A percentile compares a stretch with the other conserved stretches of the same genome.
Evolutionary conservation across 2,113 vertebrate species (phyloP).

Genomic region (Misgurnus anguillicaudatus): DNA sequence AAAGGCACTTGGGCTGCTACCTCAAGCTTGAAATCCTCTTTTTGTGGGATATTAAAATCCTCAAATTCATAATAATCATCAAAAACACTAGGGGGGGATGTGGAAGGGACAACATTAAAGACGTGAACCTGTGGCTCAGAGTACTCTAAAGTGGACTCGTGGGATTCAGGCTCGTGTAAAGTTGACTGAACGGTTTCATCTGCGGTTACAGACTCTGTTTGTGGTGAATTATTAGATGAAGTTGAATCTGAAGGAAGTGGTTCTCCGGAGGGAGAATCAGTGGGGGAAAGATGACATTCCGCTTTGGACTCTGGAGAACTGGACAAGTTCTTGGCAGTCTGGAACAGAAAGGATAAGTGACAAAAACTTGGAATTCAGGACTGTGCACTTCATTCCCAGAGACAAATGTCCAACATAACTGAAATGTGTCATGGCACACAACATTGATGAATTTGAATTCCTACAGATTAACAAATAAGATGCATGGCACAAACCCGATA

Average conservation of each 20-base stretch:
- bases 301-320: conserved; percentile 56
- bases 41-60: conserved; percentile 3
- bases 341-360: conserved; percentile 34
- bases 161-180: background rate
- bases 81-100: background rate
- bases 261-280: conserved; percentile 51
- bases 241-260: conserved; percentile 35
- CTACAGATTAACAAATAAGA: background rate
- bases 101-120: background rate
- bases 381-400: background rate
- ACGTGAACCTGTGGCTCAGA: background rate
- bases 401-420: too few relatives aligned
- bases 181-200: conserved; percentile 16
- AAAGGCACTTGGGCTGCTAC: conserved; percentile 28
- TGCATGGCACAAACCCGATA: conserved; percentile 7
- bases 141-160: background rate
- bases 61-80: conserved; percentile 1
- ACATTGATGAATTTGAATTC: background rate
- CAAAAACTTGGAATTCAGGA: background rate
- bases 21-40: conserved; percentile 18
- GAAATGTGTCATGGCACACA: background rate
- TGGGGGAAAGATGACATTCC: conserved; percentile 54
- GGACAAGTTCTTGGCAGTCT: conserved; percentile 59
- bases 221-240: conserved; percentile 18
- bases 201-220: conserved; percentile 6